Conservation (phyloP, 2,113 vertebrate genomes). For the Gadus macrocephalus region DNA sequence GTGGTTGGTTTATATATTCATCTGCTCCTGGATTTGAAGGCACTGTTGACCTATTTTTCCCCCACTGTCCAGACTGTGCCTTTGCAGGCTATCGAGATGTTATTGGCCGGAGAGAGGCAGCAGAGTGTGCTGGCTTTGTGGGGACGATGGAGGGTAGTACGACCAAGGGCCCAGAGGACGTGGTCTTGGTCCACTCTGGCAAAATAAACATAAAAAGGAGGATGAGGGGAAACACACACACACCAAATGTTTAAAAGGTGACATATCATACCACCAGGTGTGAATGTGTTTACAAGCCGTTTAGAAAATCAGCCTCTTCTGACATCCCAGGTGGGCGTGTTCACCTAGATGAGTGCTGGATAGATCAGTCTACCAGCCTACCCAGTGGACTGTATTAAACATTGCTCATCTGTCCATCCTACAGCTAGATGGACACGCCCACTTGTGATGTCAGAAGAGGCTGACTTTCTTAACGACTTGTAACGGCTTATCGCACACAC, state of each 20-base stretch:
- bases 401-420: no score
- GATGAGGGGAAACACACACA: no score
- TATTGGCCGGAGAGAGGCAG: conserved; percentile 3
- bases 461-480: background rate
- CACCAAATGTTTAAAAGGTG: no score
- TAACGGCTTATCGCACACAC: no score
- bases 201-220: background rate
- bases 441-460: background rate
- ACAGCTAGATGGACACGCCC: no score
- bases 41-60: background rate
- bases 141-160: conserved; percentile 18
- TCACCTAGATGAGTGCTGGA: no score
- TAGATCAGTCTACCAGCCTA: no score
- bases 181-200: conserved; percentile 28
- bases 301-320: background rate
- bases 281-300: no score
- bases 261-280: no score
- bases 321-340: no score
- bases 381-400: no score
- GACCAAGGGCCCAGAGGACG: conserved; percentile 50
- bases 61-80: background rate
- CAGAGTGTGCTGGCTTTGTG: background rate
- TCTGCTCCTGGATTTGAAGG: background rate
- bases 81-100: conserved; percentile 4
- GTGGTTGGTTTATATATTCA: no score